Conservation (phyloP, 2,797 vertebrate species). For the Synaphobranchus kaupii region DNA sequence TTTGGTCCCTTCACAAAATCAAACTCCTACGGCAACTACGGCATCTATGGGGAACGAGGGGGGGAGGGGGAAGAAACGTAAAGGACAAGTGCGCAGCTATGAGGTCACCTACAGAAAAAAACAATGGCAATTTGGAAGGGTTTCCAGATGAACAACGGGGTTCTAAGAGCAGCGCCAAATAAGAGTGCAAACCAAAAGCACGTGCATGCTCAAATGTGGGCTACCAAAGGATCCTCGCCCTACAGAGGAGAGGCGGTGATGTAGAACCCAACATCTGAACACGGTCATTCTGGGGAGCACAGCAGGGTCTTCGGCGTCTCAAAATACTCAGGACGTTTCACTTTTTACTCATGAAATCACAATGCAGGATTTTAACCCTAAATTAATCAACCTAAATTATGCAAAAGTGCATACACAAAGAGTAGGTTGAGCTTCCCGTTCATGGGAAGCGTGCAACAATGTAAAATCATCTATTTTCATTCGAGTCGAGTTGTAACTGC, state of each 20-base stretch:
- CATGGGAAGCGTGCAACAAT: constrained; percentile 45
- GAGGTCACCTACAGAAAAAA: not conserved
- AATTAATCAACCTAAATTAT: constrained; percentile 68
- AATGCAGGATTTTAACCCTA: constrained; percentile 50
- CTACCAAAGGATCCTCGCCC: not conserved
- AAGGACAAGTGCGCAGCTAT: not conserved
- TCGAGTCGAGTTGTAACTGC: constrained; percentile 63
- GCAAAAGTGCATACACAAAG: constrained; percentile 76
- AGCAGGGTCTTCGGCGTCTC: constrained; percentile 23
- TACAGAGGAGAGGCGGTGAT: not conserved
- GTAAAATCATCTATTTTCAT: constrained; percentile 28
- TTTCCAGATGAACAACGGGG: constrained; percentile 12
- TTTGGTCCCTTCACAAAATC: constrained; percentile 90
- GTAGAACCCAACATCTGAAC: not conserved
- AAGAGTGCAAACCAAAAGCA: constrained; percentile 15
- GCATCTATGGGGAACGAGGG: constrained; percentile 31
- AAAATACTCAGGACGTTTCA: constrained; percentile 22
- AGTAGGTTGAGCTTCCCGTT: constrained; percentile 45
- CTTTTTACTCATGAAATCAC: constrained; percentile 41
- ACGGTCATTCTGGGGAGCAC: not conserved
- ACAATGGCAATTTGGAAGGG: constrained; percentile 21
- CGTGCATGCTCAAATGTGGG: constrained; percentile 3
- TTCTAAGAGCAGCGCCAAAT: not conserved
- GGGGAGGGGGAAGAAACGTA: not conserved
- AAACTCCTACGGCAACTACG: constrained; percentile 54